These are phyloP conservation scores for Alviniconcha marisindica DNA, from an alignment of 1,140 invertebrate species.

Conservation along the genomic window DNA sequence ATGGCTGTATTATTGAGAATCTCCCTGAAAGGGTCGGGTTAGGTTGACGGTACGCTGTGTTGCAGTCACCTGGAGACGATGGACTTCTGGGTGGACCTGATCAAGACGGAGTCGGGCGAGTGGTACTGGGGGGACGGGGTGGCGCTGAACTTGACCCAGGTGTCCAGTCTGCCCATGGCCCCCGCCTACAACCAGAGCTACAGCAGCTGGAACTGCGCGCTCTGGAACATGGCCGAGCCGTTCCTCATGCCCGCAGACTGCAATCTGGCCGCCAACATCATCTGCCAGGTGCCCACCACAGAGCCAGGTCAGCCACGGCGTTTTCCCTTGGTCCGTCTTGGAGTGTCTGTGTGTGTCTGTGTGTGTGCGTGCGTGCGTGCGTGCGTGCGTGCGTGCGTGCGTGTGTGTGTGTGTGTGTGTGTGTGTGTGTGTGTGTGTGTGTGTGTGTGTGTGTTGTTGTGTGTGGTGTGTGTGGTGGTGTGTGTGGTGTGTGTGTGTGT, in stretches of 20 bases:
- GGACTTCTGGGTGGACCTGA: slow-evolving; percentile 37
- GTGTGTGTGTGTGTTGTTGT: background rate
- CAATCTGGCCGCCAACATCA: slow-evolving; percentile 4
- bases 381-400: slow-evolving; percentile 18
- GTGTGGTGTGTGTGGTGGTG: background rate
- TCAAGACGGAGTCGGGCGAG: background rate
- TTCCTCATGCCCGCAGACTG: slow-evolving; percentile 20
- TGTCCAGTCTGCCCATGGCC: slow-evolving; percentile 6
- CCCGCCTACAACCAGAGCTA: background rate
- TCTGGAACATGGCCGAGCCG: slow-evolving; percentile 35
- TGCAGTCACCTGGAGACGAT: slow-evolving; percentile 14
- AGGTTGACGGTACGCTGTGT: too few relatives aligned
- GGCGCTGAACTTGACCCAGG: background rate
- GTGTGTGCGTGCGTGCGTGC: background rate
- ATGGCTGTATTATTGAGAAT: too few relatives aligned
- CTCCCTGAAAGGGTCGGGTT: too few relatives aligned
- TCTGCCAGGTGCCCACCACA: background rate
- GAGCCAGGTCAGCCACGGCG: too few relatives aligned
- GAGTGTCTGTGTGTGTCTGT: background rate
- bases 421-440: slow-evolving; percentile 9
- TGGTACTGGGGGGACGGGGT: slow-evolving; percentile 26
- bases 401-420: slow-evolving; percentile 10
- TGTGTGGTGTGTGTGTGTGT: background rate
- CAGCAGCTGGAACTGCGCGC: background rate
- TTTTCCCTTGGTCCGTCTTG: background rate